These are phyloP conservation scores for Caiman crocodilus DNA, from an alignment of 2,797 vertebrate species.

Conservation along the genomic window DNA sequence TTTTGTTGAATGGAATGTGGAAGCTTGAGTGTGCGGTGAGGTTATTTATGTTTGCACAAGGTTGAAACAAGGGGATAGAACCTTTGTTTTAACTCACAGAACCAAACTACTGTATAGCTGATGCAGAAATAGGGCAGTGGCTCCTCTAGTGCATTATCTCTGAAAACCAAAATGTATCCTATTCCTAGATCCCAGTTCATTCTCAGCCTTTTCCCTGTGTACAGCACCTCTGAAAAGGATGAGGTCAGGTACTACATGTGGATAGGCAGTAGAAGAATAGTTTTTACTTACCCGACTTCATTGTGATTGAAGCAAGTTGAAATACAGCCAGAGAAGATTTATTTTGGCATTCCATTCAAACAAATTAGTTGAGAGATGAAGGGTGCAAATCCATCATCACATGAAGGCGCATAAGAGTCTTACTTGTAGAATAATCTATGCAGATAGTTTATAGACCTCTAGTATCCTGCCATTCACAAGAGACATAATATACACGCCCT, in stretches of 20 bases:
- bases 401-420: neutral
- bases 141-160: neutral
- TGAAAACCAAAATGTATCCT: neutral
- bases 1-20: conserved; percentile 7
- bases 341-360: neutral
- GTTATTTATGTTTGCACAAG: neutral
- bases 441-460: neutral
- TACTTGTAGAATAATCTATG: neutral
- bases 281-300: conserved; percentile 43
- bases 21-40: neutral
- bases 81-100: neutral
- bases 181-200: neutral
- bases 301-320: neutral
- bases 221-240: neutral
- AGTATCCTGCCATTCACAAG: neutral
- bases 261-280: neutral
- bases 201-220: neutral
- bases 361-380: neutral
- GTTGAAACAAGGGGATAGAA: conserved; percentile 8
- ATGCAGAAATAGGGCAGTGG: neutral
- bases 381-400: neutral
- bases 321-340: conserved; percentile 37
- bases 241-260: conserved; percentile 27
- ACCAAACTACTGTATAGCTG: neutral
- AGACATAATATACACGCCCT: neutral